These are phyloP conservation scores for Elysia crispata DNA, from an alignment of 2,888 invertebrate genomes.

Conservation along the genomic window DNA sequence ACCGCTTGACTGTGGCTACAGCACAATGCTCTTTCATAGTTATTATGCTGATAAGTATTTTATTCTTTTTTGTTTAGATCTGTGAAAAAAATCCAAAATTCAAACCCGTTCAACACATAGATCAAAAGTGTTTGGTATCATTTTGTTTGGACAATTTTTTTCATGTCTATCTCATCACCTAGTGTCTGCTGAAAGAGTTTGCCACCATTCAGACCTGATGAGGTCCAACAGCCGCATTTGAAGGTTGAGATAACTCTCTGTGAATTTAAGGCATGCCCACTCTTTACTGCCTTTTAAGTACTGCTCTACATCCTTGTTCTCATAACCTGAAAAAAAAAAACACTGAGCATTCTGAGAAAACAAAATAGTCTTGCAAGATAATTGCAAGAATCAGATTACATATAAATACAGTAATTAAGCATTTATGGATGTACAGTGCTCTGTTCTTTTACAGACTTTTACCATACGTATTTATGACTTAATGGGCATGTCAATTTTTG, in stretches of 20 bases:
- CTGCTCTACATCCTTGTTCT: background rate
- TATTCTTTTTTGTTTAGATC: too few species aligned
- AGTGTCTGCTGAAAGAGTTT: background rate
- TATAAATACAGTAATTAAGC: too few species aligned
- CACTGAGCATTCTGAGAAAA: background rate
- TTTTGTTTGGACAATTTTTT: too few species aligned
- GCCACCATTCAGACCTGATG: slow-evolving; percentile 26
- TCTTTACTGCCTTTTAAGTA: slow-evolving; percentile 14
- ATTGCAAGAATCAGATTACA: too few species aligned
- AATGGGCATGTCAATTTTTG: too few species aligned
- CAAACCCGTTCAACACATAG: background rate
- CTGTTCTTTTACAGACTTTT: too few species aligned
- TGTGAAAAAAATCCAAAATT: background rate
- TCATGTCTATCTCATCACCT: background rate
- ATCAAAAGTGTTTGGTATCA: background rate
- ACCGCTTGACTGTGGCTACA: too few species aligned
- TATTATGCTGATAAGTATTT: too few species aligned
- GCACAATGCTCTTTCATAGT: too few species aligned
- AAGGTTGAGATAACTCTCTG: slow-evolving; percentile 29
- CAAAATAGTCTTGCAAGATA: too few species aligned
- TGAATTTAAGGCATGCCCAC: slow-evolving; percentile 31
- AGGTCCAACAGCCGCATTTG: background rate
- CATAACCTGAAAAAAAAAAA: background rate
- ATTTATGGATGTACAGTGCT: too few species aligned
- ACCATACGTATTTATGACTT: too few species aligned